A percentile compares a stretch with the other conserved stretches of the same genome.
phyloP scores from a whole-genome alignment of 2,888 invertebrate genomes.

The Lumbricus terrestris region DNA sequence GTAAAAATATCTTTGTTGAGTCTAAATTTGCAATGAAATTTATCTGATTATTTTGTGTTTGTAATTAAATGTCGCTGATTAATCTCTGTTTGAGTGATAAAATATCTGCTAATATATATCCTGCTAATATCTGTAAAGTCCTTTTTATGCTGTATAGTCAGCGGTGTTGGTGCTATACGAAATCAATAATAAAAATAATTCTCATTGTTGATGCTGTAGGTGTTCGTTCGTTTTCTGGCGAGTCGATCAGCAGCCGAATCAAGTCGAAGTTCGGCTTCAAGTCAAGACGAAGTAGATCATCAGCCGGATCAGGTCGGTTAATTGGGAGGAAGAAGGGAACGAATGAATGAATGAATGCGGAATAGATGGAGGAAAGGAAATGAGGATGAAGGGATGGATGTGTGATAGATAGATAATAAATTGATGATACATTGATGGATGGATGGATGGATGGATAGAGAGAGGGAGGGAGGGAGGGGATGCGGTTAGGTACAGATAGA shows the following conservation, averaged over 20 bases:
- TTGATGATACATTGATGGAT: no score
- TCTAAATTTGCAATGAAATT: no score
- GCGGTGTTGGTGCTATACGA: neutral
- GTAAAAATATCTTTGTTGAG: no score
- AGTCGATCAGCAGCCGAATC: neutral
- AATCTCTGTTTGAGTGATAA: neutral
- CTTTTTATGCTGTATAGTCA: neutral
- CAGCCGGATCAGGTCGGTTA: neutral
- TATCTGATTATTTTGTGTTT: neutral
- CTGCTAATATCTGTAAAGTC: neutral
- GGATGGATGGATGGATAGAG: neutral
- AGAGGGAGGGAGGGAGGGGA: neutral
- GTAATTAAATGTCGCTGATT: neutral
- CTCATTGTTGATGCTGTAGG: no score
- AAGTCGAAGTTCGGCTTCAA: neutral
- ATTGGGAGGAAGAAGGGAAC: no score
- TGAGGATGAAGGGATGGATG: neutral
- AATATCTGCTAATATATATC: neutral
- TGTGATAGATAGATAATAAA: neutral
- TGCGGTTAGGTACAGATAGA: neutral
- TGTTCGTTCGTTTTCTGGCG: neutral
- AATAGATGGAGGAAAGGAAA: neutral
- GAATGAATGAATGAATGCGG: neutral
- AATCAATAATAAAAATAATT: no score
- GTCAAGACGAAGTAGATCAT: neutral